Evolutionary conservation across 2,888 invertebrate species (phyloP), one percentile per base, ranked within the genome.

Genomic region (Suillia variegata): DNA sequence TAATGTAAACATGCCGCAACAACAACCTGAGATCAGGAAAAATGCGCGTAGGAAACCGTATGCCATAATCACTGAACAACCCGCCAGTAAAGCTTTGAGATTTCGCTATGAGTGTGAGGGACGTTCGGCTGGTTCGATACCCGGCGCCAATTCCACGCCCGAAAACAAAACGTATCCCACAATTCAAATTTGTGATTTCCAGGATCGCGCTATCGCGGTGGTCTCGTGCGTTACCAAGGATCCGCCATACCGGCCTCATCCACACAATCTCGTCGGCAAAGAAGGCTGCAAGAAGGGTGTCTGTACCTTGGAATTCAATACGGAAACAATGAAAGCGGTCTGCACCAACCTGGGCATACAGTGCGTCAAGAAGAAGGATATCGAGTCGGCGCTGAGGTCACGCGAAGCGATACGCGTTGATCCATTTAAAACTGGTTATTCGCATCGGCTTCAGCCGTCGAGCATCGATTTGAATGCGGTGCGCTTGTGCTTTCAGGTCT

Each of bases 51-150:
- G 78, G 62, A 77, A 79, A 62, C 85, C 90, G 12, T 87, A 85
- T 76, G 90, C 94, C 10, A 87, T 89, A 80, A 94, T 98, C 69
- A 82, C 90, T 47, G 96, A 96, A 80, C 94, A 98, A 81, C 98
- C 98, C 1, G 95, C 95, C 24, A 87, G 92, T 59, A 93, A 96
- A 80, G 93, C 94, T 0, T 85, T 96, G 61, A 85, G 92, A 67
- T 96, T 95, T 83, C 88, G 96, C 8, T 98, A 98, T 83, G 94
- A 95, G 79, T 98, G 97, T n/a, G n/a, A n/a, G n/a, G n/a, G n/a
- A n/a, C n/a, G n/a, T n/a, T n/a, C n/a, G n/a, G n/a, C n/a, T n/a
- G 98, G 97, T 33, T 96, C 96, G 69, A 94, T 98, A 74, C 96
- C 96, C 51, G 98, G 97, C 56, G 89, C 90, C 57, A 90, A 87